Base-by-base conservation (phyloP, 2,113 vertebrate genomes). In the Myotis brandtii region DNA sequence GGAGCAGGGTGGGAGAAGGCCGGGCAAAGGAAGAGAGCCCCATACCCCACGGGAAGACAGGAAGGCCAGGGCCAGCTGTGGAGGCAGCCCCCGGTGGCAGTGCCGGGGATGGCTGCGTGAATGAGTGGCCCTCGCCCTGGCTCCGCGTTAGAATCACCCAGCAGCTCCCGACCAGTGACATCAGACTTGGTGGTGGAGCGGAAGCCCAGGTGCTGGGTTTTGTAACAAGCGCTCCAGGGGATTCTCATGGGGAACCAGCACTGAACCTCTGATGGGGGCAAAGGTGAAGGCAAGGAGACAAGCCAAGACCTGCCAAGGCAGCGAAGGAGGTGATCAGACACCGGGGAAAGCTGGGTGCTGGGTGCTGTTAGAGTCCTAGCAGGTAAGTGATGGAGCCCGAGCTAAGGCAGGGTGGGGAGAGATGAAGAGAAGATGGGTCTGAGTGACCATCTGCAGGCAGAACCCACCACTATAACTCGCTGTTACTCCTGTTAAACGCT, bases 41-140 rank as follows among this genome's bases (percentile, higher is more conserved):
- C 18, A 0, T 0, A 3, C 50, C 17, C 20, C 18, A 0, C 0
- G 4, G 70, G 30, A 9, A 64, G 64, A 8, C 12, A 0, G 0
- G 27, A 34, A 73, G 67, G 10, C 11, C 4, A 18, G 14, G 30
- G 25, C 2, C 14, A 0, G 37, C 40, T 8, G 37, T 59, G 40
- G 21, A 32, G 4, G 43, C 3, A 4, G 2, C 10, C 56, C 25
- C 48, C 69, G 3, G 62, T 2, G 9, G 30, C 66, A 75, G 46
- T 1, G 3, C 4, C 7, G 13, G 56, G 2, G 18, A 43, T 0
- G 0, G 48, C 66, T 48, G 30, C 5, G 46, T 40, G 21, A 6
- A 3, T 34, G 21, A 6, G 9, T 34, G 59, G 59, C 23, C 86
- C 75, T 62, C 23, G 4, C 12, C 30, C 56, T 32, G 37, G 67